Percentiles rank a stretch among this genome's conserved stretches.
These are phyloP conservation scores for Escarpia spicata DNA, from an alignment of 2,888 invertebrate species.

Conservation along the genomic window DNA sequence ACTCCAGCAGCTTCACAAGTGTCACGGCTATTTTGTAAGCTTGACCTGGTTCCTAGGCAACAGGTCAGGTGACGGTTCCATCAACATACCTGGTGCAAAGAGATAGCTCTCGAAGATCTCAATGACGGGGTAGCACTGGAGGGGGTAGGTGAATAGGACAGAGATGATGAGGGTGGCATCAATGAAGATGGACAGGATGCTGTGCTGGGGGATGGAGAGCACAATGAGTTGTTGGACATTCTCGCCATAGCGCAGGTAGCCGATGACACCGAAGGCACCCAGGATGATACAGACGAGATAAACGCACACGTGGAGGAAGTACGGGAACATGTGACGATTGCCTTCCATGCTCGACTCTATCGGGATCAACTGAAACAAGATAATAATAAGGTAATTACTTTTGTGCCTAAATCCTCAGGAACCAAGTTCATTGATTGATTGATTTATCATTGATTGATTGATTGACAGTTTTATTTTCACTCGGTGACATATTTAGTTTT, in stretches of 20 bases:
- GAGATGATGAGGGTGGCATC: constrained; percentile 58
- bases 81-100: constrained; percentile 48
- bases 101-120: constrained; percentile 55
- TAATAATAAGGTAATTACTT: too few relatives aligned
- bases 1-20: too few relatives aligned
- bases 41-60: too few relatives aligned
- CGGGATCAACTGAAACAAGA: constrained; percentile 56
- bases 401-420: too few relatives aligned
- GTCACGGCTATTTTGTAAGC: too few relatives aligned
- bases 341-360: constrained; percentile 64
- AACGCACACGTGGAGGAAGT: constrained; percentile 56
- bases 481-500: too few relatives aligned
- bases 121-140: constrained; percentile 61
- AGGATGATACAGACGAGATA: constrained; percentile 49
- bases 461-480: too few relatives aligned
- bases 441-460: too few relatives aligned
- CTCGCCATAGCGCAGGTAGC: constrained; percentile 57
- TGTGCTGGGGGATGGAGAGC: constrained; percentile 49
- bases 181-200: constrained; percentile 47
- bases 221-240: constrained; percentile 59
- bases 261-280: constrained; percentile 54
- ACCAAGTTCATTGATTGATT: too few relatives aligned
- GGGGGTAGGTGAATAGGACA: constrained; percentile 59
- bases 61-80: not conserved
- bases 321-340: constrained; percentile 57